phyloP scores from a whole-genome alignment of 2,113 vertebrate species.

The Choloepus hoffmanni region DNA sequence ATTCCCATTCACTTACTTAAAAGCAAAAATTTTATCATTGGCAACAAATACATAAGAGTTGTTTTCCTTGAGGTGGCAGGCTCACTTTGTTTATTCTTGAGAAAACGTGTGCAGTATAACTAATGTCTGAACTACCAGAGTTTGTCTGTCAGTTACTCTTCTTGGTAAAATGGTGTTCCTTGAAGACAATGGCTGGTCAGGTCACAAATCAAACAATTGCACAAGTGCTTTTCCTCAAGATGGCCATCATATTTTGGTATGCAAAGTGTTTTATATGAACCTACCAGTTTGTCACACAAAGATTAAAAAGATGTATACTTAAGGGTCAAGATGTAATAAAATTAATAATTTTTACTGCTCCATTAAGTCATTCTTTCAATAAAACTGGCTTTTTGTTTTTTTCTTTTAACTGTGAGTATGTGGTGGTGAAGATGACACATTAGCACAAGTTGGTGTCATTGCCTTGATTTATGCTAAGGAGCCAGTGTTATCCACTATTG shows the following conservation, averaged over 20 bases:
- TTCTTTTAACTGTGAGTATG: not conserved
- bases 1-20: not conserved
- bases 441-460: accelerated
- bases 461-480: not conserved
- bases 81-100: not conserved
- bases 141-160: not conserved
- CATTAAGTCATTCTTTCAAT: not conserved
- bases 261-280: not conserved
- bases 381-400: not conserved
- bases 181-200: not conserved
- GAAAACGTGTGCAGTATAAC: not conserved
- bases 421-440: accelerated
- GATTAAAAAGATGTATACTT: not conserved
- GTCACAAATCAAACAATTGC: not conserved
- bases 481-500: not conserved
- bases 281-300: not conserved
- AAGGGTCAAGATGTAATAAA: not conserved
- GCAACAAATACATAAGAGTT: not conserved
- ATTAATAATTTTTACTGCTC: not conserved
- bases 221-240: not conserved
- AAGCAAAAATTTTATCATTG: not conserved
- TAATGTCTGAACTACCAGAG: not conserved
- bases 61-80: not conserved
- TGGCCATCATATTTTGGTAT: not conserved
- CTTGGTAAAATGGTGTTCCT: not conserved